Evolutionary conservation across 2,888 invertebrate species (phyloP).

Genomic region (Argyresthia goedartella): DNA sequence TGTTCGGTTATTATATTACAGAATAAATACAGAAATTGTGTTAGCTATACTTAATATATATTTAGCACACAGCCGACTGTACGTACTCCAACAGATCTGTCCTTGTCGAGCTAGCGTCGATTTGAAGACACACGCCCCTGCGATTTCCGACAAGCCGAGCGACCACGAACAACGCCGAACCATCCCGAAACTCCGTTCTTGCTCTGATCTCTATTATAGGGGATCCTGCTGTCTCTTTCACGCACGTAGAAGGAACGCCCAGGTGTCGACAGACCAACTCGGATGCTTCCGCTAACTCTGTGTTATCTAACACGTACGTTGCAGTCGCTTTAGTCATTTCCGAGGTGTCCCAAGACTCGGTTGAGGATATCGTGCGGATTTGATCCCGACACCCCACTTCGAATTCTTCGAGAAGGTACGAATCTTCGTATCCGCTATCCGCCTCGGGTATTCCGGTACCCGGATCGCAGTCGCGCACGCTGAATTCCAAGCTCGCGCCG

Average conservation of each 20-base stretch:
- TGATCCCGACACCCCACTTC: slow-evolving; percentile 53
- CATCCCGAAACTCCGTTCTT: slow-evolving; percentile 88
- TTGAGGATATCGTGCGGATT: slow-evolving; percentile 34
- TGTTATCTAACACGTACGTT: slow-evolving; percentile 86
- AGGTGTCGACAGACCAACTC: slow-evolving; percentile 52
- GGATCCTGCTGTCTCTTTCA: slow-evolving; percentile 30
- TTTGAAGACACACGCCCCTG: slow-evolving; percentile 92
- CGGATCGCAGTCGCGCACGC: slow-evolving; percentile 97
- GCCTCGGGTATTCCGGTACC: slow-evolving; percentile 92
- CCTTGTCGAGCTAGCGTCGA: slow-evolving; percentile 89
- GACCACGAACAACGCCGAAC: slow-evolving; percentile 88
- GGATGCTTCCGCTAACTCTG: slow-evolving; percentile 44
- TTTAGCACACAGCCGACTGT: slow-evolving; percentile 85
- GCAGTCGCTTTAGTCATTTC: slow-evolving; percentile 85
- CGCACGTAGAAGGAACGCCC: slow-evolving; percentile 38
- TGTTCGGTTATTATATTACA: too few relatives aligned
- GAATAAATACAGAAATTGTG: too few relatives aligned
- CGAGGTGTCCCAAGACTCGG: slow-evolving; percentile 70
- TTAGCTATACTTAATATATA: not conserved
- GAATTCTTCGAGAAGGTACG: slow-evolving; percentile 93
- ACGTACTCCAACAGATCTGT: slow-evolving; percentile 89
- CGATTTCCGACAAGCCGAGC: slow-evolving; percentile 83
- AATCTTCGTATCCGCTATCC: slow-evolving; percentile 97
- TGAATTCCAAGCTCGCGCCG: slow-evolving; percentile 91
- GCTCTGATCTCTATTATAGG: slow-evolving; percentile 53